These are phyloP conservation scores for Enteromius trimaculatus DNA, from an alignment of 2,797 vertebrate genomes.

Conservation along the genomic window DNA sequence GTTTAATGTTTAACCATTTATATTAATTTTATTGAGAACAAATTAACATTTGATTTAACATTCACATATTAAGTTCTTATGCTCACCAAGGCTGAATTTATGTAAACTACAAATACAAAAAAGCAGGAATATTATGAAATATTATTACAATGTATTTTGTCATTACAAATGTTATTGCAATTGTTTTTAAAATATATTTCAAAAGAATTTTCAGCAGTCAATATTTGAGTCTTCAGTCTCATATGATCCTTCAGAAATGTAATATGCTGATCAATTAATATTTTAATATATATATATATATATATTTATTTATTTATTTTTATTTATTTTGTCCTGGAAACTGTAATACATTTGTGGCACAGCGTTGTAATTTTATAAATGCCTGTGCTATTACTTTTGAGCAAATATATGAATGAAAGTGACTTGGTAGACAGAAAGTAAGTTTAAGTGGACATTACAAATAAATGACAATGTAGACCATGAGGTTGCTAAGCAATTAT, in stretches of 20 bases:
- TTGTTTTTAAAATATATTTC: neutral
- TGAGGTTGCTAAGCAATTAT: neutral
- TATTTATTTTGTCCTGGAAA: neutral
- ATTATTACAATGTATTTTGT: neutral
- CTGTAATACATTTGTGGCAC: neutral
- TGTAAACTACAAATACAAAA: neutral
- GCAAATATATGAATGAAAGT: neutral
- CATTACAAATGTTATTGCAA: too few relatives aligned
- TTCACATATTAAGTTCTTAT: neutral
- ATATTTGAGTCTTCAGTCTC: neutral
- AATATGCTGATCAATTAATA: neutral
- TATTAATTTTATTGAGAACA: neutral
- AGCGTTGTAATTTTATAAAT: neutral
- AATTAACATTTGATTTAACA: neutral
- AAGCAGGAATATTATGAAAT: neutral
- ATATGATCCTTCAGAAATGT: neutral
- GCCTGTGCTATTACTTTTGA: neutral
- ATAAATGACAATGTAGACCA: neutral
- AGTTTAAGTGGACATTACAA: neutral
- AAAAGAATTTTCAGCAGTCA: neutral
- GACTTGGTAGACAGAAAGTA: neutral
- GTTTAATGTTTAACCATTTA: neutral
- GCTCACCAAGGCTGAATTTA: neutral
- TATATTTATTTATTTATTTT: too few relatives aligned
- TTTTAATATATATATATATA: too few relatives aligned